Conservation (phyloP, 1,140 invertebrate genomes). For the Belonocnema kinseyi region DNA sequence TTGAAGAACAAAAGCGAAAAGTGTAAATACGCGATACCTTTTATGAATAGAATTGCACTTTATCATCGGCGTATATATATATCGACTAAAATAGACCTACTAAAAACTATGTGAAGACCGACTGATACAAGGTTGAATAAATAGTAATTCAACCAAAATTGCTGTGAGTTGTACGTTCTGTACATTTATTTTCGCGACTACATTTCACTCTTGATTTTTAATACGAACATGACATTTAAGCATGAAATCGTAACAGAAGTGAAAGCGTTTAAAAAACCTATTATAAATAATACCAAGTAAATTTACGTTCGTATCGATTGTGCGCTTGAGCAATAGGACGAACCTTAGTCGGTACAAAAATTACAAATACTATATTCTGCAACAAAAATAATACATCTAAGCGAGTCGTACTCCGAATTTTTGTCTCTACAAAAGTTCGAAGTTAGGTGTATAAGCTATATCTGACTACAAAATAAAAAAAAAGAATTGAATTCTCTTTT, state of each 20-base stretch:
- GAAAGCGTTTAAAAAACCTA: constrained; percentile 14
- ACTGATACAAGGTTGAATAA: constrained; percentile 1
- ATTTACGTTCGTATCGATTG: constrained; percentile 17
- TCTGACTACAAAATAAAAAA: neutral
- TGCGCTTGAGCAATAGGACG: constrained; percentile 25
- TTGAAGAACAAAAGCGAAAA: neutral
- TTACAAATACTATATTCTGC: neutral
- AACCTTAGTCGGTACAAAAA: constrained; percentile 13
- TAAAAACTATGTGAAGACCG: constrained; percentile 1
- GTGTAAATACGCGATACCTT: neutral
- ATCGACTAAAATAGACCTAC: neutral
- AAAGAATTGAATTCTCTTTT: neutral
- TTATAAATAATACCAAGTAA: constrained; percentile 29
- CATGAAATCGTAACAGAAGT: neutral
- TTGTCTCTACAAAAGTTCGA: constrained; percentile 2
- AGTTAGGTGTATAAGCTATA: neutral
- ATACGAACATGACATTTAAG: neutral
- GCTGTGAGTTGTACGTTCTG: neutral
- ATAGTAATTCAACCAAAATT: neutral
- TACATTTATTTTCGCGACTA: constrained; percentile 5
- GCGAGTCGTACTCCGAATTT: constrained; percentile 16
- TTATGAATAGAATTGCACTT: constrained; percentile 17
- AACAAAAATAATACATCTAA: constrained; percentile 12
- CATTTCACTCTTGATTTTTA: constrained; percentile 5
- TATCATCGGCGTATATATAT: neutral